These are phyloP conservation scores for Gobio gobio DNA, from an alignment of 2,113 vertebrate genomes.

Conservation along the genomic window DNA sequence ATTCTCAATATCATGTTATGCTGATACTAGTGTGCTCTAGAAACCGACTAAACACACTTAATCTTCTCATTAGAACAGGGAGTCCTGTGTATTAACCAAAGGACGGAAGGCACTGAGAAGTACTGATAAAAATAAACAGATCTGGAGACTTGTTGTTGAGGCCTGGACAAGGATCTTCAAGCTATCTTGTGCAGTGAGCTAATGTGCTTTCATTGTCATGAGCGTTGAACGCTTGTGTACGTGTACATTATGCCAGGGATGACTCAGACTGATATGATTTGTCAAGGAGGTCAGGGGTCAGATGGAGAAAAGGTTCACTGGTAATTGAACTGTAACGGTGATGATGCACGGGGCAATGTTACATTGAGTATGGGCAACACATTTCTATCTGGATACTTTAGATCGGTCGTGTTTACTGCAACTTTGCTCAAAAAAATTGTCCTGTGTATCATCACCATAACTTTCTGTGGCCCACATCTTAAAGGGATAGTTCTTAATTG, in stretches of 20 bases:
- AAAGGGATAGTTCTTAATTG: too few species aligned
- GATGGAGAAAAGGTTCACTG: slow-evolving; percentile 2
- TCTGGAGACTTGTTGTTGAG: neutral
- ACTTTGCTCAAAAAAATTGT: too few species aligned
- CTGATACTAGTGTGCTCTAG: neutral
- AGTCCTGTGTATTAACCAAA: neutral
- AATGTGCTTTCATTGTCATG: neutral
- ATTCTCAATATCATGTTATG: neutral
- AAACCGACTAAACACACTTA: neutral
- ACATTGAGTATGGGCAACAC: too few species aligned
- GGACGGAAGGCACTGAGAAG: neutral
- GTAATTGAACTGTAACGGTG: neutral
- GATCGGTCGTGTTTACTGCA: too few species aligned
- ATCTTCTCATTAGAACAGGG: neutral
- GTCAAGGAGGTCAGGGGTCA: neutral
- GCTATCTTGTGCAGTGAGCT: neutral
- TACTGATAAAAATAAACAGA: neutral
- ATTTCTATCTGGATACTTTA: too few species aligned
- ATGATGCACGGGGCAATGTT: too few species aligned
- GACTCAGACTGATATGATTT: neutral
- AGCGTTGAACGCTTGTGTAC: neutral
- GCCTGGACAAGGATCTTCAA: neutral
- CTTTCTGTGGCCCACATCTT: neutral
- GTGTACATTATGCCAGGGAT: neutral
- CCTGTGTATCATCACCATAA: too few species aligned